Evolutionary conservation across 2,888 invertebrate genomes (phyloP).

Genomic region (Gastrophysa polygoni): DNA sequence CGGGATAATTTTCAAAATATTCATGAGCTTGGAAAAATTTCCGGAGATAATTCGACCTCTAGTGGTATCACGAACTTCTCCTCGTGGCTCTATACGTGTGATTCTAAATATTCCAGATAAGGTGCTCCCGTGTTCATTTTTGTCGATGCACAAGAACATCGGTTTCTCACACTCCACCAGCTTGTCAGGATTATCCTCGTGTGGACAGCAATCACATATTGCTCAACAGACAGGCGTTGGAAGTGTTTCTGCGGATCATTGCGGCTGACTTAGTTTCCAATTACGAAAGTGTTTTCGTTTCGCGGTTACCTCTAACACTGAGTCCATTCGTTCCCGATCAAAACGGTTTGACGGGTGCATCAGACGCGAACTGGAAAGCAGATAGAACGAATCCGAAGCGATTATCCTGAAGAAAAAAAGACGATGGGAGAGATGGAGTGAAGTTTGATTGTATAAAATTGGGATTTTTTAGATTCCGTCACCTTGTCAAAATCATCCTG

Average conservation of each 20-base stretch:
- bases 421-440: too few relatives aligned
- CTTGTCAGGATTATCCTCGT: neutral
- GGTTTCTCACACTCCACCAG: neutral
- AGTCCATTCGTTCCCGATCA: slow-evolving; percentile 7
- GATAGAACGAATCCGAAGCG: neutral
- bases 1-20: too few relatives aligned
- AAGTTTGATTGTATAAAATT: too few relatives aligned
- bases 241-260: neutral
- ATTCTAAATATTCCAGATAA: too few relatives aligned
- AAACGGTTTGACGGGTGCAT: slow-evolving; percentile 10
- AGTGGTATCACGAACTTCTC: too few relatives aligned
- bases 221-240: neutral
- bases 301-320: neutral
- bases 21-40: too few relatives aligned
- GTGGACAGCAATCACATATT: neutral
- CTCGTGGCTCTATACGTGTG: too few relatives aligned
- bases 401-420: too few relatives aligned
- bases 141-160: neutral
- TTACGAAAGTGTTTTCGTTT: slow-evolving; percentile 12
- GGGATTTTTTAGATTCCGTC: neutral
- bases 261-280: slow-evolving; percentile 7
- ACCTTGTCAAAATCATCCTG: neutral
- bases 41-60: too few relatives aligned
- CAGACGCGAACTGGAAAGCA: neutral
- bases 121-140: too few relatives aligned